Base-by-base conservation (phyloP, 2,797 vertebrate genomes). In the Prunella strophiata region DNA sequence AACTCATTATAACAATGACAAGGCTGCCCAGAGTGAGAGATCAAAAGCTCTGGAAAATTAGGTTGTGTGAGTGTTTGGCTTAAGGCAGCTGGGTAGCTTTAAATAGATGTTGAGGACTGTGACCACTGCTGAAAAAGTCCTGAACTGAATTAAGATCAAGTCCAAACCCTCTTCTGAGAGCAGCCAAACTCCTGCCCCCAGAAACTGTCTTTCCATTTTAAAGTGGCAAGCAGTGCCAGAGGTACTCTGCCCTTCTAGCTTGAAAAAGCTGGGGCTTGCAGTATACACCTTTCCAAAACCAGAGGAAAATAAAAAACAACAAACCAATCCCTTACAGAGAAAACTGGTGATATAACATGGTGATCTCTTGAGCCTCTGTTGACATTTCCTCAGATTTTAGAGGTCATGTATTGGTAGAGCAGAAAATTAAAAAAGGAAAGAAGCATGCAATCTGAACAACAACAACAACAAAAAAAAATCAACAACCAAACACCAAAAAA, bases 31-130 rank as follows among this genome's bases (percentile, higher is more conserved):
- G 36, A 40, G 85, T 48, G 34, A 85, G 38, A 93, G 52, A 91
- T 93, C 80, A 94, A 95, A 94, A 91, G 52, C 75, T 86, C 75
- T 79, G 38, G 63, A 89, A 88, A 91, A 81, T 91, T 76, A 87
- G 42, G 68, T 73, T 75, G 32, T 50, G 23, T 1, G 5, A 74
- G 27, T 34, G 36, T 50, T 92, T 83, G 65, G 42, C 74, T 93
- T 59, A 83, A 89, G 82, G 75, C 54, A 61, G 47, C 20, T 38
- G 36, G 17, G 11, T 74, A 80, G 36, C 7, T 92, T 92, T 91
- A 79, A 92, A 72, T 36, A 91, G 51, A 23, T 92, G 20, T 47
- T 92, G 47, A 89, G 73, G 57, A 72, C 42, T 73, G 48, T 65
- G 57, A 87, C 27, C 2, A 3, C 54, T 0, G 1, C 51, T 84